Conservation (phyloP, 2,888 invertebrate species). For the Sinohyriopsis cumingii region DNA sequence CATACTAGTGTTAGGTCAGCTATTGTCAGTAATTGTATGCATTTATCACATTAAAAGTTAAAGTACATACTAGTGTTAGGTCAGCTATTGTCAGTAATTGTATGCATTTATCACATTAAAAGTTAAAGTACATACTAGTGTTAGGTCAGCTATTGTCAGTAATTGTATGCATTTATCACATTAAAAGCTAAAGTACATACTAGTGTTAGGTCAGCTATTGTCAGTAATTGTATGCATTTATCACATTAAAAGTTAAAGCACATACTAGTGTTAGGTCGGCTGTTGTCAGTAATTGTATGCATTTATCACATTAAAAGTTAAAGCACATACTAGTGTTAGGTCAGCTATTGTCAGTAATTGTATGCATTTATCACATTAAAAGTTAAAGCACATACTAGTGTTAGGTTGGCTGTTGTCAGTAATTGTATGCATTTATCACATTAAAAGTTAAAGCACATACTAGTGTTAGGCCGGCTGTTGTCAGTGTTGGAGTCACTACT, state of each 20-base stretch:
- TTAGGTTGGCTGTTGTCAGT: constrained; percentile 54
- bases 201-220: constrained; percentile 7
- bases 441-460: constrained; percentile 19
- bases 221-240: not conserved
- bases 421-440: not conserved
- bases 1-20: constrained; percentile 57
- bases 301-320: not conserved
- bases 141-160: constrained; percentile 64
- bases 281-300: too few relatives aligned
- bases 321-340: too few relatives aligned
- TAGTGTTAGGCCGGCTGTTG: constrained; percentile 62
- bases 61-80: constrained; percentile 53
- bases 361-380: not conserved
- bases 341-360: too few relatives aligned
- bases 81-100: constrained; percentile 58
- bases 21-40: constrained; percentile 52
- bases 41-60: not conserved
- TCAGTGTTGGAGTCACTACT: constrained; percentile 67
- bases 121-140: constrained; percentile 40
- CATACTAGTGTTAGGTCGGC: too few relatives aligned
- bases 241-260: too few relatives aligned
- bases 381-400: constrained; percentile 40
- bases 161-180: not conserved
- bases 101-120: not conserved
- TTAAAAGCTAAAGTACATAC: constrained; percentile 19